Evolutionary conservation across 2,888 invertebrate species (phyloP), one percentile per base, ranked within the genome.

Genomic region (Coelogynopora nodosa): DNA sequence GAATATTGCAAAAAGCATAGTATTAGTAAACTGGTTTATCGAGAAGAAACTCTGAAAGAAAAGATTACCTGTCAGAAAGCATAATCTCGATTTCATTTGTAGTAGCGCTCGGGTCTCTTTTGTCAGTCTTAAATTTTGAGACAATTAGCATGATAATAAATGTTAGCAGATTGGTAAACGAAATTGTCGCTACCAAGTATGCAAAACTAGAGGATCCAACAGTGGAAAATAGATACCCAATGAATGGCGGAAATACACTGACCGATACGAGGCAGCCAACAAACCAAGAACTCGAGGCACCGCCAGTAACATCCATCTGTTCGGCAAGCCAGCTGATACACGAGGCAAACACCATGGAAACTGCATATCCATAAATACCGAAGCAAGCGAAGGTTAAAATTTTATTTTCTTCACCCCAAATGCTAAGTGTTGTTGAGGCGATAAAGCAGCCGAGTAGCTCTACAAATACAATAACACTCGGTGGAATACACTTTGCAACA

Each of bases 191-290:
- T 5, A 30, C 82, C 0, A 82, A 30, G 27, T 82, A 82, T 28
- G 30, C 29, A 28, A 28, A 82, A 30, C 2, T 30, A 23, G 29
- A 30, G 81, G 81, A 10, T 2, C 81, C 81, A 27, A 80, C 27
- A 31, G 13, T 31, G 23, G 18, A 30, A 1, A n/a, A 23, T 1
- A 74, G 31, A 26, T 87, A 84, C 23, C 5, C 84, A 13, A 87
- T 88, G 26, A 82, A n/a, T 85, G 84, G 27, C 31, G 23, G 31
- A 67, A 84, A 23, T 80, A 80, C 81, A 27, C 81, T 80, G n/a
- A 80, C 27, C 2, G 23, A 5, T 5, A 80, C 27, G 10, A n/a
- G n/a, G 23, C 23, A 80, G 23, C 81, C 81, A 5, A 80, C 27
- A 80, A 80, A 80, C 81, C 81, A 80, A 2, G 23, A 23, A 5